Evolutionary conservation across 2,113 vertebrate species (phyloP), one percentile per base, ranked within the genome.

Genomic region (Corvus moneduloides): DNA sequence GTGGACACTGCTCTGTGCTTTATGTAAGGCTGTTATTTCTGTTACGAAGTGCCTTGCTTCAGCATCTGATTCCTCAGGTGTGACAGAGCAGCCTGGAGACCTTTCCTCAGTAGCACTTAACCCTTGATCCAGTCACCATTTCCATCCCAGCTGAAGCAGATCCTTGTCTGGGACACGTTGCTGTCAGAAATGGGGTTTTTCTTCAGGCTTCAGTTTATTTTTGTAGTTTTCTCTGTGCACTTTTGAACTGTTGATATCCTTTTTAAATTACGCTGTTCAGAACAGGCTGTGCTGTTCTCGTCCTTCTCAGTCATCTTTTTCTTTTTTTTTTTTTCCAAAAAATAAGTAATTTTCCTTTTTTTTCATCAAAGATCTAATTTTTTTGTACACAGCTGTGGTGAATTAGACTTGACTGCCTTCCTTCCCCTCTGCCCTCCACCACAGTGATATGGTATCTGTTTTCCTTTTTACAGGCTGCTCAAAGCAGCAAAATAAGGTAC

Each of bases 241-340:
- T 96, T 93, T 84, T 78, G 94, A 92, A 93, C 92, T 73, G 41
- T 58, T 61, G 66, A 56, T 90, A 72, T 4, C 55, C 61, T 90
- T 95, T 81, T 78, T 30, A 92, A 97, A 92, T 92, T 67, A 66
- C 0, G 0, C 4, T 78, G 72, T 87, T 95, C 49, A 74, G 93
- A 92, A 93, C 92, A 96, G 69, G 18, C 88, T 93, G 86, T 90
- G 83, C 96, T 92, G 88, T 97, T 94, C 90, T 93, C 8, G 3
- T 81, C 51, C 83, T 90, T 88, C 30, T 78, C 35, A 94, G 91
- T 67, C 48, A 19, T 85, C 17, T 59, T 56, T 32, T 76, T 77
- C 56, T 80, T 55, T 22, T 54, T 35, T 87, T 35, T 87, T 16
- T 24, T 59, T 28, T 3, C 39, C 6, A 30, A 64, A 63, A 68